phyloP scores from a whole-genome alignment of 2,888 invertebrate species.

The Lasioglossum villosulum region DNA sequence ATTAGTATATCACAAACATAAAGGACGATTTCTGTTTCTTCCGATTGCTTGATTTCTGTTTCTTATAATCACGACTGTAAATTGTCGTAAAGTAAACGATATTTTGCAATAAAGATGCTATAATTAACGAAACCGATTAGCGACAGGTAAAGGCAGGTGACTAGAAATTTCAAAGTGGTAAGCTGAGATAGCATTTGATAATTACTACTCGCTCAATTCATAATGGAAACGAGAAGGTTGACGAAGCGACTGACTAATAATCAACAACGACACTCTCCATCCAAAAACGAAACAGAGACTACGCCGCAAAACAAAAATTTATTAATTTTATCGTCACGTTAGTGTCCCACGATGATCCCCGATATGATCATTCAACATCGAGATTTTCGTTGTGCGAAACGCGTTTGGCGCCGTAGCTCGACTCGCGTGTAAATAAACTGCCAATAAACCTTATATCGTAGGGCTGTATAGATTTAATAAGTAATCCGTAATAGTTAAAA shows the following conservation, averaged over 20 bases:
- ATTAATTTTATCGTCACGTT: constrained; percentile 18
- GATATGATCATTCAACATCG: constrained; percentile 30
- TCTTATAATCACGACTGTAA: not conserved
- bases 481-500: constrained; percentile 63
- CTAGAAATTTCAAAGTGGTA: not conserved
- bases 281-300: constrained; percentile 18
- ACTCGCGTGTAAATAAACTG: constrained; percentile 74
- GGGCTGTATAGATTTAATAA: constrained; percentile 65
- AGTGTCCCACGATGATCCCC: constrained; percentile 16
- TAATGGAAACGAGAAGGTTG: not conserved
- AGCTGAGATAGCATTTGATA: not conserved
- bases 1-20: not conserved
- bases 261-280: constrained; percentile 43
- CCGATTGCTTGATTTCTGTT: not conserved
- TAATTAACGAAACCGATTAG: not conserved
- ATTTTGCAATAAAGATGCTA: not conserved
- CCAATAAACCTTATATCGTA: constrained; percentile 67
- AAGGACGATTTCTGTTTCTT: not conserved
- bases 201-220: not conserved
- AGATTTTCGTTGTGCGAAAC: constrained; percentile 30
- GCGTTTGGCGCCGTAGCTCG: constrained; percentile 57
- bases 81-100: not conserved
- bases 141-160: not conserved
- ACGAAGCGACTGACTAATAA: not conserved
- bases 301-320: not conserved